Percentiles rank a stretch among this genome's conserved stretches.
Conservation (phyloP, 2,888 invertebrate species). For the Tridacna crocea region DNA sequence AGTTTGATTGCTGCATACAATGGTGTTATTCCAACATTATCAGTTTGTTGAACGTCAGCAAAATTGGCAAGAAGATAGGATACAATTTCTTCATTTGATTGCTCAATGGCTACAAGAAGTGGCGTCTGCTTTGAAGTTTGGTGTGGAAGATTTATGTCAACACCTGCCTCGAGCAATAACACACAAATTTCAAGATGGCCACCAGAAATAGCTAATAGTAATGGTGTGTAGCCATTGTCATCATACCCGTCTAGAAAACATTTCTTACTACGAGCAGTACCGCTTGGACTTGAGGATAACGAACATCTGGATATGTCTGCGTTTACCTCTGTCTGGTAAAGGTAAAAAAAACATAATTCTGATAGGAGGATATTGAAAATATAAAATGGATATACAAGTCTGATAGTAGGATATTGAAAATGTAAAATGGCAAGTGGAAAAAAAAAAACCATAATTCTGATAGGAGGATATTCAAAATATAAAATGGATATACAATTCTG, state of each 20-base stretch:
- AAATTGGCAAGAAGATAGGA: conserved; percentile 94
- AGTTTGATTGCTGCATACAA: conserved; percentile 72
- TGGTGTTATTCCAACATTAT: conserved; percentile 75
- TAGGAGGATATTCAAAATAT: too few relatives aligned
- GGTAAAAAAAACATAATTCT: background rate
- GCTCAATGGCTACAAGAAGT: conserved; percentile 92
- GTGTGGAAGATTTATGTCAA: conserved; percentile 90
- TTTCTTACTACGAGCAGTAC: background rate
- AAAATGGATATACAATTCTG: too few relatives aligned
- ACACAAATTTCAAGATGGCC: conserved; percentile 96
- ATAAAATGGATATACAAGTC: too few relatives aligned
- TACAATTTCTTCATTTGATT: conserved; percentile 93
- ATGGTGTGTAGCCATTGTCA: conserved; percentile 68
- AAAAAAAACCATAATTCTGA: background rate
- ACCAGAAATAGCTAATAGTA: conserved; percentile 65
- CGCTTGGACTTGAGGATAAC: conserved; percentile 12
- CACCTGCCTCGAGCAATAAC: conserved; percentile 93
- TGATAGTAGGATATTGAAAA: too few relatives aligned
- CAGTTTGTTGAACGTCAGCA: conserved; percentile 87
- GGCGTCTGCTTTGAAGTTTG: conserved; percentile 86
- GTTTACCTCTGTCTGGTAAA: conserved; percentile 3
- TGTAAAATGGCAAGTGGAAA: too few relatives aligned
- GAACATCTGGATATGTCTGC: conserved; percentile 16
- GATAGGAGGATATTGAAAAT: too few relatives aligned
- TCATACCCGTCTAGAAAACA: conserved; percentile 52